Conservation (phyloP, 2,113 vertebrate species). For the Tichodroma muraria region DNA sequence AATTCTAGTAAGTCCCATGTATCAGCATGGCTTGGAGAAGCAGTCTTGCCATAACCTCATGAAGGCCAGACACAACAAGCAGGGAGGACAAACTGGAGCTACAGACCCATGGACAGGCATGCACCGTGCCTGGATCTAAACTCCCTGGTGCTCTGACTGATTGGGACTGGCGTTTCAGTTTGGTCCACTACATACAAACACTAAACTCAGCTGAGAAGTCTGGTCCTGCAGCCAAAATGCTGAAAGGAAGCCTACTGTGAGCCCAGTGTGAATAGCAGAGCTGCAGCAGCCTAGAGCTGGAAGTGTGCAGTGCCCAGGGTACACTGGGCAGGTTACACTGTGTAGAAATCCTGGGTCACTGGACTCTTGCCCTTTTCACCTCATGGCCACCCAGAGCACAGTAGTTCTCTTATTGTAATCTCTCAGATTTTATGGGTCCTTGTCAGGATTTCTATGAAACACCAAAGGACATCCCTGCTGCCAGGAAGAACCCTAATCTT, state of each 20-base stretch:
- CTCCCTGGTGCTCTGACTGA: background rate
- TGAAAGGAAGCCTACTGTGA: background rate
- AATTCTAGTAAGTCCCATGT: background rate
- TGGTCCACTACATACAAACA: background rate
- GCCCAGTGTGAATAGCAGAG: background rate
- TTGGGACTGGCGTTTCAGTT: background rate
- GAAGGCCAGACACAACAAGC: background rate
- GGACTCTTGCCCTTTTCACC: background rate
- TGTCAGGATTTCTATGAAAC: background rate
- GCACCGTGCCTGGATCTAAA: background rate
- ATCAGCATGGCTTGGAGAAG: background rate
- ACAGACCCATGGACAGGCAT: background rate
- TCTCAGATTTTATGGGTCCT: background rate
- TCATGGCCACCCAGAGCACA: background rate
- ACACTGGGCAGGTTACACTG: fast-evolving
- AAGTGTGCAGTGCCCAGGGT: background rate
- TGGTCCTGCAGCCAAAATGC: background rate
- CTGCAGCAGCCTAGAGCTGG: background rate
- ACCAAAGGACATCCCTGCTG: background rate
- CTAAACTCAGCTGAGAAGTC: background rate
- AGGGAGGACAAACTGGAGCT: background rate
- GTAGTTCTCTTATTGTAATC: background rate
- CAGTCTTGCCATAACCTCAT: background rate
- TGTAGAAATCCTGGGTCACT: background rate
- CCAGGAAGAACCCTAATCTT: background rate